Evolutionary conservation across 2,113 vertebrate species (phyloP).

Genomic region (Sterna hirundo): DNA sequence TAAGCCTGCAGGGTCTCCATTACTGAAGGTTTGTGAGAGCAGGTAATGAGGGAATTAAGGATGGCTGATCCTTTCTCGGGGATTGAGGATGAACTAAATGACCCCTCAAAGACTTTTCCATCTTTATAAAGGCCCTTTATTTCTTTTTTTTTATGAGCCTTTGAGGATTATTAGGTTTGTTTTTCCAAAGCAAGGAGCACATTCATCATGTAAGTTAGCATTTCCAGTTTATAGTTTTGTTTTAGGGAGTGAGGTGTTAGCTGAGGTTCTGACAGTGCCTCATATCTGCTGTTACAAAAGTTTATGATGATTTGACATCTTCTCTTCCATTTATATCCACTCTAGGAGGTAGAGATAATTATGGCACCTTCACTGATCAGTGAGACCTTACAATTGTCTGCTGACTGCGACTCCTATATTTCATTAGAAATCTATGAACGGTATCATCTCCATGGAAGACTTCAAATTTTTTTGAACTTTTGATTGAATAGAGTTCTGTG

Average conservation of each 20-base stretch:
- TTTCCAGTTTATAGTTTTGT: background rate
- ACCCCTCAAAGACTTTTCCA: background rate
- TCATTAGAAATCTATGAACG: background rate
- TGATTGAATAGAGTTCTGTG: background rate
- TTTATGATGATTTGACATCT: background rate
- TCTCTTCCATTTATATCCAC: background rate
- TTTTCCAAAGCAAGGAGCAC: background rate
- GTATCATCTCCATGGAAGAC: background rate
- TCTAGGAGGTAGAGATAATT: background rate
- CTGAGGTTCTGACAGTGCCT: background rate
- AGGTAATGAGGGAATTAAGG: background rate
- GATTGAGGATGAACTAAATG: background rate
- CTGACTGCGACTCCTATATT: background rate
- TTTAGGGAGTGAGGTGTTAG: background rate
- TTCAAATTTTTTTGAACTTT: background rate
- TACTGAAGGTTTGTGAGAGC: background rate
- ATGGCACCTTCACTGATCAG: background rate
- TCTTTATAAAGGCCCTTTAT: background rate
- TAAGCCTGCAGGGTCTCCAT: background rate
- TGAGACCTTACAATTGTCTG: background rate
- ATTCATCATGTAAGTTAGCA: background rate
- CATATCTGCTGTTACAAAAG: accelerated
- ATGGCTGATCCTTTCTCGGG: background rate
- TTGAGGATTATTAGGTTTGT: background rate
- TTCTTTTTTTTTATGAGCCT: background rate